Evolutionary conservation across 2,888 invertebrate species (phyloP).

Genomic region (Tholera decimalis): DNA sequence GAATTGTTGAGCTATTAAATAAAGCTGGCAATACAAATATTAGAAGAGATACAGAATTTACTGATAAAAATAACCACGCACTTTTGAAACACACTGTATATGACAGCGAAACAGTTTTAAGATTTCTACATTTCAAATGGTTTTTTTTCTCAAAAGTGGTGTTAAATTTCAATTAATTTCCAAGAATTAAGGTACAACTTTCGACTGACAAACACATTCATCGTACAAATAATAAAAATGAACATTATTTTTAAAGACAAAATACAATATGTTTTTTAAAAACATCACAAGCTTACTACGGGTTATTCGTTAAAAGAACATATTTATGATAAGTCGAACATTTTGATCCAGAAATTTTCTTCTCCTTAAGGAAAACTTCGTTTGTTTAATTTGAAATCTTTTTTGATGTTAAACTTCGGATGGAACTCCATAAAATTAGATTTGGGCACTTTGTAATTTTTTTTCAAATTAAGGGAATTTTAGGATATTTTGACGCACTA

Average conservation of each 20-base stretch:
- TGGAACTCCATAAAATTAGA: conserved; percentile 80
- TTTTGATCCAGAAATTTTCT: conserved; percentile 6
- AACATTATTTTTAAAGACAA: conserved; percentile 4
- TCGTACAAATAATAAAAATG: too few relatives aligned
- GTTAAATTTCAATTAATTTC: too few relatives aligned
- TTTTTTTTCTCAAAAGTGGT: too few relatives aligned
- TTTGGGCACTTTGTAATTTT: conserved; percentile 73
- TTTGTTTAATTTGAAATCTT: conserved; percentile 50
- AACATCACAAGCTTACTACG: not conserved
- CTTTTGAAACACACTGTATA: too few relatives aligned
- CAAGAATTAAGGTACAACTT: too few relatives aligned
- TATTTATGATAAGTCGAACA: conserved; percentile 18
- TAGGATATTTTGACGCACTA: conserved; percentile 26
- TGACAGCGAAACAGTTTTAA: too few relatives aligned
- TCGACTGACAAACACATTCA: too few relatives aligned
- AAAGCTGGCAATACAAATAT: too few relatives aligned
- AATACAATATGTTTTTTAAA: not conserved
- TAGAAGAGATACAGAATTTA: too few relatives aligned
- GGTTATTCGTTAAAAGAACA: conserved; percentile 7
- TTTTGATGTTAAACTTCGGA: conserved; percentile 72
- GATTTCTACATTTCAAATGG: too few relatives aligned
- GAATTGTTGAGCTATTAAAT: too few relatives aligned
- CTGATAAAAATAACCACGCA: too few relatives aligned
- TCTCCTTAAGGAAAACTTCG: conserved; percentile 40
- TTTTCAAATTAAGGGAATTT: conserved; percentile 70